Evolutionary conservation across 2,113 vertebrate species (phyloP).

Genomic region (Centropus bengalensis): DNA sequence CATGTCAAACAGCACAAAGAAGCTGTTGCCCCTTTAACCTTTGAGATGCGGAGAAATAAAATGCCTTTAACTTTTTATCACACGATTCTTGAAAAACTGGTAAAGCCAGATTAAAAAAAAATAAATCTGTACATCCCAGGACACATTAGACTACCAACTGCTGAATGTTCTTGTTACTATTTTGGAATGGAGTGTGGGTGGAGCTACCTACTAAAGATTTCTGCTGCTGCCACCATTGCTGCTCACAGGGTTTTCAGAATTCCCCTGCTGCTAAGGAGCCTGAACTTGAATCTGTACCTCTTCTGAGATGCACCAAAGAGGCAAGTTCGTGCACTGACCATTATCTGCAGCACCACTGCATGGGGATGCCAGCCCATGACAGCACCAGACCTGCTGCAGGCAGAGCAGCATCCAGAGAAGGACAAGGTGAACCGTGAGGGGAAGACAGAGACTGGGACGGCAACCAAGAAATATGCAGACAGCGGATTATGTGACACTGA

Average conservation of each 20-base stretch:
- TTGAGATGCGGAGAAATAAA: not conserved
- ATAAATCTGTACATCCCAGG: not conserved
- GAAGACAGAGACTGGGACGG: not conserved
- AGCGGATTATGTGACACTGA: not conserved
- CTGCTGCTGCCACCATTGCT: not conserved
- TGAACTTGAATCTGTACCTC: not conserved
- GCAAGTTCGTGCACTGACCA: not conserved
- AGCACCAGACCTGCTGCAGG: not conserved
- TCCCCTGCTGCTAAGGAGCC: not conserved
- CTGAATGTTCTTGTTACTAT: not conserved
- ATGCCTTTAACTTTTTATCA: not conserved
- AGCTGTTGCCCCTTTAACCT: not conserved
- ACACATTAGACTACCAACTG: not conserved
- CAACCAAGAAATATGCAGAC: not conserved
- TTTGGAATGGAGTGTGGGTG: not conserved
- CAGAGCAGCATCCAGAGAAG: not conserved
- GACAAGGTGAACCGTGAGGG: not conserved
- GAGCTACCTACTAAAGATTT: constrained; percentile 20
- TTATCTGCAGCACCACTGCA: not conserved
- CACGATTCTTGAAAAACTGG: not conserved
- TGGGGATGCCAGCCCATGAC: not conserved
- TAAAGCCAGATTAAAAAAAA: not conserved
- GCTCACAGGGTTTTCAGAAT: not conserved
- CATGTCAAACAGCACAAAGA: not conserved
- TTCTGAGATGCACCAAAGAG: not conserved